phyloP scores from a whole-genome alignment of 2,888 invertebrate species.

The Campoplex nolae region DNA sequence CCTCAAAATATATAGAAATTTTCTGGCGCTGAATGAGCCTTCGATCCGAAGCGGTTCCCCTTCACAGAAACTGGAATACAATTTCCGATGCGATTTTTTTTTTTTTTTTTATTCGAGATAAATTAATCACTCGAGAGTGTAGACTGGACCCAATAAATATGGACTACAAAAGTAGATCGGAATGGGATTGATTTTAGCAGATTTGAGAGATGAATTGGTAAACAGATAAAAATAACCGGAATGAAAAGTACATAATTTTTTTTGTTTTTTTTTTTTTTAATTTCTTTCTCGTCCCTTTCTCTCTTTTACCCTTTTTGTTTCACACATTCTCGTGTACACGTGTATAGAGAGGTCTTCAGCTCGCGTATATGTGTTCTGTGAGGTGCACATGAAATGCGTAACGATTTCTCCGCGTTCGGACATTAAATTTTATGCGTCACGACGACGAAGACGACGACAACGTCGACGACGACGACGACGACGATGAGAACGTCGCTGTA shows the following conservation, averaged over 20 bases:
- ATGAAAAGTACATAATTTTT: conserved; percentile 13
- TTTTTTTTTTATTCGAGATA: too few relatives aligned
- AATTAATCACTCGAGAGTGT: background rate
- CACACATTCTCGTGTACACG: conserved; percentile 9
- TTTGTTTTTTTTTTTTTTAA: background rate
- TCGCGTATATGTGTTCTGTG: conserved; percentile 26
- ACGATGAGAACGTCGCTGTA: conserved; percentile 37
- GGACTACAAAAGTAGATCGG: background rate
- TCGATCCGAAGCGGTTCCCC: background rate
- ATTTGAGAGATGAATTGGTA: conserved; percentile 4
- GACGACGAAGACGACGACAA: conserved; percentile 41
- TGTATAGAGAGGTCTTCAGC: conserved; percentile 19
- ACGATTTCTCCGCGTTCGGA: conserved; percentile 64
- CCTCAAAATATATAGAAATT: background rate
- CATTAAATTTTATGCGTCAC: conserved; percentile 65
- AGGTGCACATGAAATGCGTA: conserved; percentile 55
- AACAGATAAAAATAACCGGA: conserved; percentile 2
- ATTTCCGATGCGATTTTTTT: background rate
- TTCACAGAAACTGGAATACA: background rate
- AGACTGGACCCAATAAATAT: background rate
- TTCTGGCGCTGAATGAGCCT: background rate
- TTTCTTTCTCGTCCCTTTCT: background rate
- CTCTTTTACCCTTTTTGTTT: background rate
- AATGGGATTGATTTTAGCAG: background rate
- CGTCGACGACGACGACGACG: conserved; percentile 37